Percentiles rank a stretch among this genome's conserved stretches.
phyloP scores from a whole-genome alignment of 35 echinoderm and acorn worm genomes.

The Heliocidaris tuberculata region DNA sequence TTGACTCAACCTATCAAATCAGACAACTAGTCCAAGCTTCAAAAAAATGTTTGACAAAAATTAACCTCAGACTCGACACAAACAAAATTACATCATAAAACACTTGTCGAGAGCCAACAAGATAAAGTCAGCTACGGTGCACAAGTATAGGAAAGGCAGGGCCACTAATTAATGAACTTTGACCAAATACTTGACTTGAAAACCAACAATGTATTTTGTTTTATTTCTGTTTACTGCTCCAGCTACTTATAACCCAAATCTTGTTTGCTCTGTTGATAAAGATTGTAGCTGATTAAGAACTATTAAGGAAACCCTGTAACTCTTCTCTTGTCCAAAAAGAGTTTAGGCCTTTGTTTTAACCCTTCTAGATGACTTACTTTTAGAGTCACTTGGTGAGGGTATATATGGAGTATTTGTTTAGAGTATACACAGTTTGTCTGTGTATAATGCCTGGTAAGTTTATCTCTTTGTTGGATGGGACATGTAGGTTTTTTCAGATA shows the following conservation, averaged over 20 bases:
- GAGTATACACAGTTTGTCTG: background rate
- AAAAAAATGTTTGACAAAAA: background rate
- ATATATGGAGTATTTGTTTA: background rate
- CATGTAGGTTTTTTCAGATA: background rate
- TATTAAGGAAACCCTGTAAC: slow-evolving; percentile 31
- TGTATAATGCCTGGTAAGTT: background rate
- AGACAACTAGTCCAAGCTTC: background rate
- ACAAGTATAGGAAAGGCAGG: background rate
- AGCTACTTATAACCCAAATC: slow-evolving; percentile 21
- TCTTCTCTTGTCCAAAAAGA: background rate
- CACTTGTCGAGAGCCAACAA: background rate
- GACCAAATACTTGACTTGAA: background rate
- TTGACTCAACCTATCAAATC: background rate
- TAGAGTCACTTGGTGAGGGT: background rate
- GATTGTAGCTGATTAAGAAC: background rate
- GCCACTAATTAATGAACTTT: background rate
- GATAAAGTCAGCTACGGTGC: background rate
- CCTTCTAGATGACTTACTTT: background rate
- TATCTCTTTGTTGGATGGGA: background rate
- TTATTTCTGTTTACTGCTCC: background rate
- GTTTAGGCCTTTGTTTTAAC: background rate
- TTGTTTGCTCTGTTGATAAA: slow-evolving; percentile 27
- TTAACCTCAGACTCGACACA: slow-evolving; percentile 18
- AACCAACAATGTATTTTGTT: background rate
- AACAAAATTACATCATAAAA: slow-evolving; percentile 36